Evolutionary conservation across 2,888 invertebrate genomes (phyloP), one percentile per base, ranked within the genome.

Genomic region (Pyrrhosoma nymphula): DNA sequence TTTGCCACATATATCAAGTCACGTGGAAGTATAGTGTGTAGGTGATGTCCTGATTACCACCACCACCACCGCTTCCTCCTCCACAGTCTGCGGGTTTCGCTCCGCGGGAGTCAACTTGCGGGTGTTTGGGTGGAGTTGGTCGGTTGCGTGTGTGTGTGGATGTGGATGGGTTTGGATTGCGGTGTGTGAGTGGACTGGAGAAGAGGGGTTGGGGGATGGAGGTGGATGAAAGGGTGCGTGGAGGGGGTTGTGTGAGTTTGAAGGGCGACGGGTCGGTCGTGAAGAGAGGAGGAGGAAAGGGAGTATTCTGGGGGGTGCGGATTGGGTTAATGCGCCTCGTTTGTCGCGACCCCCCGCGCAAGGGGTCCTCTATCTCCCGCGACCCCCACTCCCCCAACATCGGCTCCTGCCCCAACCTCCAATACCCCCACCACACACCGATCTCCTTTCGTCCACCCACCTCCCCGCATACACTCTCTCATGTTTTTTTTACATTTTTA

Each of bases 1-100:
- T 60, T 91, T 91, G 93, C 69, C 93, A 75, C 93, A 93, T 93
- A 75, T 93, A 93, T 93, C 93, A 93, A 93, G 93, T 93, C 93
- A 93, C 47, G 93, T 75, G 93, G 93, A 93, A 93, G 69, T 69
- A 69, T 69, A 89, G 89, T 56, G 89, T 56, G 89, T 56, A 91
- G 63, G 63, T 63, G 63, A 93, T 69, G 93, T 69, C 93, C 93
- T 93, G 93, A 93, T 93, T 93, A 47, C 69, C 23, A 63, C 91
- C 90, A 30, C 90, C 60, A 20, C 60, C n/a, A 4, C 56, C 56
- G 55, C 56, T 47, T 88, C 47, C 47, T 47, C 88, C 35, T 56
- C 56, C 91, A 60, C 35, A 39, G 93, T 93, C 93, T 93, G 93
- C 93, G 93, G 93, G 93, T 93, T 75, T 75, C 23, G 39, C 39